Conservation (phyloP, 2,888 invertebrate species). For the Epicampocera succincta region DNA sequence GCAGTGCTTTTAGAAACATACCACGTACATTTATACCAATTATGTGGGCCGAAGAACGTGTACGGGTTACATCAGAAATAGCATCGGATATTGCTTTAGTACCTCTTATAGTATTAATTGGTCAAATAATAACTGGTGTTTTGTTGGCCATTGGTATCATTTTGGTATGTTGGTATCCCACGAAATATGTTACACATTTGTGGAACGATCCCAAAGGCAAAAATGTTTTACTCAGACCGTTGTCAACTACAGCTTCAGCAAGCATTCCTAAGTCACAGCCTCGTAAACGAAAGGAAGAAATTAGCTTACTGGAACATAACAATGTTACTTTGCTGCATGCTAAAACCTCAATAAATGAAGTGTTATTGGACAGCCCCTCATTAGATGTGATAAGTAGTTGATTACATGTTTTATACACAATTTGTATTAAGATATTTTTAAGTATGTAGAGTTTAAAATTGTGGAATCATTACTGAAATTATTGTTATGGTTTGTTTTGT, state of each 20-base stretch:
- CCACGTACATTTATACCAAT: conserved; percentile 86
- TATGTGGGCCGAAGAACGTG: conserved; percentile 89
- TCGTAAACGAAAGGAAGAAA: conserved; percentile 69
- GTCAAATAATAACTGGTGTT: conserved; percentile 82
- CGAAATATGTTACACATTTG: conserved; percentile 74
- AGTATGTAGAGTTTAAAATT: too few relatives aligned
- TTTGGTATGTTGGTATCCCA: conserved; percentile 79
- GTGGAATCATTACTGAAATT: too few relatives aligned
- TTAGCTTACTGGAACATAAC: conserved; percentile 74
- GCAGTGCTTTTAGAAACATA: conserved; percentile 73
- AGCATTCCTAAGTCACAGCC: conserved; percentile 19
- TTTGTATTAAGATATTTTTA: too few relatives aligned
- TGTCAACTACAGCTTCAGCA: conserved; percentile 58
- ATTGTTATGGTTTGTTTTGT: too few relatives aligned
- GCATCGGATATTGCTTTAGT: conserved; percentile 83
- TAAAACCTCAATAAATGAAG: conserved; percentile 69
- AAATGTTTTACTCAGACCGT: conserved; percentile 72
- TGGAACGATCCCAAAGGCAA: conserved; percentile 77
- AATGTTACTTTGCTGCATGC: conserved; percentile 46
- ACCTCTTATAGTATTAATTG: conserved; percentile 83
- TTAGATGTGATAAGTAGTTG: conserved; percentile 74
- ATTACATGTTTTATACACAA: background rate
- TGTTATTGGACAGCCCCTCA: conserved; percentile 70
- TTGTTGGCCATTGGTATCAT: conserved; percentile 81
- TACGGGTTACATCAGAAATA: conserved; percentile 84